Percentiles rank a stretch among this genome's conserved stretches.
Evolutionary conservation across 2,797 vertebrate species (phyloP).

Genomic region (Ambastaia sidthimunki): DNA sequence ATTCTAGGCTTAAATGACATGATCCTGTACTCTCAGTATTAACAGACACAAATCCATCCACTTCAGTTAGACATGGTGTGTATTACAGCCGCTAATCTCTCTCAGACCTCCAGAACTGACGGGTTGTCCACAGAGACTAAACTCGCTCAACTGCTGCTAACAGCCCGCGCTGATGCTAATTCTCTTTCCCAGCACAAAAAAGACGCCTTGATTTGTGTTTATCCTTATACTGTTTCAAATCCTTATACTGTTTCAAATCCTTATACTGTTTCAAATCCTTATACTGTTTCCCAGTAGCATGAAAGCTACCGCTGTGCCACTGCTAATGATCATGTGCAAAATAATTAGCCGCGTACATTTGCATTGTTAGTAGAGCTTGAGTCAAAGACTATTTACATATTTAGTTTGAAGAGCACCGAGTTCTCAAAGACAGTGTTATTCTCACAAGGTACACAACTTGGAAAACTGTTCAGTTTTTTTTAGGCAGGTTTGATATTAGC

Average conservation of each 20-base stretch:
- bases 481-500: slow-evolving; percentile 14
- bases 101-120: slow-evolving; percentile 54
- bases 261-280: too few species aligned
- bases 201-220: not conserved
- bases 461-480: not conserved
- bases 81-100: slow-evolving; percentile 71
- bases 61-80: slow-evolving; percentile 66
- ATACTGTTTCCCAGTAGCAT: slow-evolving; percentile 70
- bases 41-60: slow-evolving; percentile 57
- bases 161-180: too few species aligned
- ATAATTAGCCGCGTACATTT: slow-evolving; percentile 79
- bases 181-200: slow-evolving; percentile 8
- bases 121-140: slow-evolving; percentile 56
- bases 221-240: slow-evolving; percentile 2
- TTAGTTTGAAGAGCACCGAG: slow-evolving; percentile 55
- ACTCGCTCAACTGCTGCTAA: slow-evolving; percentile 46
- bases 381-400: slow-evolving; percentile 72
- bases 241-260: too few species aligned
- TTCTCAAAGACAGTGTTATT: slow-evolving; percentile 46
- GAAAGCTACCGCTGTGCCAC: slow-evolving; percentile 60
- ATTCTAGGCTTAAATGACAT: slow-evolving; percentile 63
- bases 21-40: slow-evolving; percentile 60
- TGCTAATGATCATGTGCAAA: slow-evolving; percentile 66
- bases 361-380: slow-evolving; percentile 75
- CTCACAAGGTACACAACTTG: not conserved